Evolutionary conservation across 2,888 invertebrate species (phyloP).

Genomic region (Margaritifera margaritifera): DNA sequence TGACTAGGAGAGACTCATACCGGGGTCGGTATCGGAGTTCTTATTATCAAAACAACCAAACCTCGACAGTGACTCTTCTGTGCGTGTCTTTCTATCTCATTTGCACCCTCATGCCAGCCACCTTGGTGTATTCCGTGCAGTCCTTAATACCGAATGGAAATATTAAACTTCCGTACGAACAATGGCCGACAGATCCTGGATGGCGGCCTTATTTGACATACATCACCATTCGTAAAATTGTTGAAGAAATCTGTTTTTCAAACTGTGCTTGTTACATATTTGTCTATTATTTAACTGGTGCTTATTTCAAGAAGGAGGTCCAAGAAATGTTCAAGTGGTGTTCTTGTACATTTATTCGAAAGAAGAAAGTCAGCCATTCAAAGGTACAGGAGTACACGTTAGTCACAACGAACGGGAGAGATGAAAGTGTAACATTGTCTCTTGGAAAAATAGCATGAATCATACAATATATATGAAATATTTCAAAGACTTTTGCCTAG

Average conservation of each 20-base stretch:
- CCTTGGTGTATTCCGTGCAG: conserved; percentile 66
- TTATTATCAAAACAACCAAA: conserved; percentile 48
- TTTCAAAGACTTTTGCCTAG: too few relatives aligned
- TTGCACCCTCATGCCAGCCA: conserved; percentile 69
- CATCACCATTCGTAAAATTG: conserved; percentile 55
- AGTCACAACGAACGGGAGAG: conserved; percentile 28
- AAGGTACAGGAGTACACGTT: conserved; percentile 29
- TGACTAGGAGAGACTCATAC: conserved; percentile 58
- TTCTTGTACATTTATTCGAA: background rate
- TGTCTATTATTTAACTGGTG: conserved; percentile 70
- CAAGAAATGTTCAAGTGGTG: conserved; percentile 38
- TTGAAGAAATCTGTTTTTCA: conserved; percentile 68
- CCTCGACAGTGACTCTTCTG: conserved; percentile 70
- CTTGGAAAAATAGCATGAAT: too few relatives aligned
- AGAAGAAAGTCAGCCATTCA: conserved; percentile 4
- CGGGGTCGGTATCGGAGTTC: conserved; percentile 25
- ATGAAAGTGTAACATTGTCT: too few relatives aligned
- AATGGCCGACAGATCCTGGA: conserved; percentile 50
- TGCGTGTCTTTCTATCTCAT: conserved; percentile 72
- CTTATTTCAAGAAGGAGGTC: conserved; percentile 65
- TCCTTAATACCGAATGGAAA: conserved; percentile 55
- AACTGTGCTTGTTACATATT: conserved; percentile 71
- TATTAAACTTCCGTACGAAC: conserved; percentile 36
- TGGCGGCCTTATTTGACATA: conserved; percentile 68
- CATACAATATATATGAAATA: too few relatives aligned